These are phyloP conservation scores for Tragopan temminckii DNA, from an alignment of 2,797 vertebrate genomes.

Conservation along the genomic window DNA sequence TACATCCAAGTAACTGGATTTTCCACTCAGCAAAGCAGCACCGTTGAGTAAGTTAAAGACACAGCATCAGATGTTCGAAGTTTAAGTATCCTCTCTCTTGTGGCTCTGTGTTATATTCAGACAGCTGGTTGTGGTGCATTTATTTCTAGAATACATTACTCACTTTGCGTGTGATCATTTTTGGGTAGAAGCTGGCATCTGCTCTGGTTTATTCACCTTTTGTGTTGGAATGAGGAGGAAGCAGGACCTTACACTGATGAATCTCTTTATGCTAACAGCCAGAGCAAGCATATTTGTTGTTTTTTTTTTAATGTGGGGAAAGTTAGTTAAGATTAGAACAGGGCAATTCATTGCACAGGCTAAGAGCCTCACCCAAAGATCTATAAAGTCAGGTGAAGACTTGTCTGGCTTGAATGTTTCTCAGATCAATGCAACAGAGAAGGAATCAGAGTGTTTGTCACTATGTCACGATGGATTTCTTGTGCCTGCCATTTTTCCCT, in stretches of 20 bases:
- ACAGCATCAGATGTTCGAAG: conserved; percentile 9
- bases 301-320: not conserved
- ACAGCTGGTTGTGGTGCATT: not conserved
- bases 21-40: conserved; percentile 70
- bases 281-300: not conserved
- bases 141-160: not conserved
- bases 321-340: not conserved
- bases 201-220: not conserved
- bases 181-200: not conserved
- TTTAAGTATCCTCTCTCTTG: conserved; percentile 24
- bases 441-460: not conserved
- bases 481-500: not conserved
- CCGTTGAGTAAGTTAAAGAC: conserved; percentile 7
- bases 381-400: not conserved
- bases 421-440: not conserved
- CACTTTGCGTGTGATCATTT: not conserved
- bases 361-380: not conserved
- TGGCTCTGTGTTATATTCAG: not conserved
- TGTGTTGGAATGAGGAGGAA: not conserved
- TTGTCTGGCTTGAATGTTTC: accelerated
- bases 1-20: conserved; percentile 58
- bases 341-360: not conserved
- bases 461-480: not conserved
- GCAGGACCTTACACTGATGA: not conserved
- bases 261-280: not conserved